Evolutionary conservation across 1,140 invertebrate species (phyloP), one percentile per base, ranked within the genome.

Genomic region (Dolichoris vasculosae): DNA sequence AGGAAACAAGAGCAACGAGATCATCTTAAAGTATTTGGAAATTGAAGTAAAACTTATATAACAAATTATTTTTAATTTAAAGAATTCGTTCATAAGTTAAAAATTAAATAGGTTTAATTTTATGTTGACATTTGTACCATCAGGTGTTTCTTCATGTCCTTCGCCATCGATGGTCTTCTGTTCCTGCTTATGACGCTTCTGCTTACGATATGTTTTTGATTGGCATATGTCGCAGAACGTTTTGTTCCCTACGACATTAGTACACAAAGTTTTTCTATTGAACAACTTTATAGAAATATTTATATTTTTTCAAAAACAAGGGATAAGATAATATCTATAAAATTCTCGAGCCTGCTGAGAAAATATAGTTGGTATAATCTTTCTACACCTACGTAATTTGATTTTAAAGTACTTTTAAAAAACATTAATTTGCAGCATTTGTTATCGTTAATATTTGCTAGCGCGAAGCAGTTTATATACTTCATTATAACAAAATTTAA

Each of bases 151-250:
- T 75, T 82, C 89, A 88, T 94, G 30, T 73, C 46, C 94, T 87
- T 95, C 95, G 69, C 95, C 91, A 87, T 95, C 95, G 75, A 94
- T 88, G 48, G 90, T 93, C 90, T 93, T 94, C 88, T 94, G 94
- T 88, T 94, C 94, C 88, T 94, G 94, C 93, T 95, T 96, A 92
- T 95, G 94, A 88, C 94, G 94, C 89, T 94, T 94, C 94, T 92
- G 92, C 92, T 95, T 96, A 92, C 95, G 94, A 90, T 94, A 94
- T 86, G 95, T 91, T 94, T 96, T 96, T 87, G 95, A 94, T 94
- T 95, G 96, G 94, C 96, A 97, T 91, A 96, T 94, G 93, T 97
- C 96, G 93, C 96, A 97, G 91, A 96, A 95, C 88, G 96, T 97
- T 95, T 96, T 97, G 95, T 97, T 97, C 96, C 96, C 96, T 97